Conservation (phyloP, 2,113 vertebrate genomes). For the Calyptomena viridis region DNA sequence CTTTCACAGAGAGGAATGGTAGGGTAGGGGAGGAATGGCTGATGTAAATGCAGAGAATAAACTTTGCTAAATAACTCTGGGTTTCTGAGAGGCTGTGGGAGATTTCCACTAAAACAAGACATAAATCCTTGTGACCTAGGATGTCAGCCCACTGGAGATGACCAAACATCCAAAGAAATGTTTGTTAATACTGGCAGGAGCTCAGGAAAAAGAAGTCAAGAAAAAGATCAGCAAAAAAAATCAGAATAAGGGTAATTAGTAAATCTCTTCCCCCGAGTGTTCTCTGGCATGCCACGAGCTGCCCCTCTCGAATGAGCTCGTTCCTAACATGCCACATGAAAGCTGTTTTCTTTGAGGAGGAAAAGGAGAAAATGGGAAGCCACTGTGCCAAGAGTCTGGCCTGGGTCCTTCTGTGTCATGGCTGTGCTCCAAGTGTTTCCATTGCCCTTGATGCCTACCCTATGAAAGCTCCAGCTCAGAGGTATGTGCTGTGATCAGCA, state of each 20-base stretch:
- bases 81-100: not conserved
- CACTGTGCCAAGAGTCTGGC: fast-evolving
- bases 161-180: not conserved
- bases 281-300: not conserved
- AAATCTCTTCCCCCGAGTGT: not conserved
- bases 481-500: fast-evolving
- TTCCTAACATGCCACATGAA: fast-evolving
- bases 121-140: not conserved
- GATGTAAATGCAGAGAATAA: not conserved
- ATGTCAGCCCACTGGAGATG: not conserved
- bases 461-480: not conserved
- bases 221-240: not conserved
- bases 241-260: not conserved
- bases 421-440: not conserved
- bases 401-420: not conserved
- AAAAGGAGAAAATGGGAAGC: not conserved
- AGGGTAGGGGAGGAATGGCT: not conserved
- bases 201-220: not conserved
- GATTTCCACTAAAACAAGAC: not conserved
- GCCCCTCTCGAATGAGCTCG: not conserved
- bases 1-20: fast-evolving
- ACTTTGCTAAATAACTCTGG: not conserved
- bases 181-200: not conserved
- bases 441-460: not conserved
- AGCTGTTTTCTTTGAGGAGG: not conserved